Conservation (phyloP, 2,888 invertebrate species). For the Scaptodrosophila latifasciaeformis region DNA sequence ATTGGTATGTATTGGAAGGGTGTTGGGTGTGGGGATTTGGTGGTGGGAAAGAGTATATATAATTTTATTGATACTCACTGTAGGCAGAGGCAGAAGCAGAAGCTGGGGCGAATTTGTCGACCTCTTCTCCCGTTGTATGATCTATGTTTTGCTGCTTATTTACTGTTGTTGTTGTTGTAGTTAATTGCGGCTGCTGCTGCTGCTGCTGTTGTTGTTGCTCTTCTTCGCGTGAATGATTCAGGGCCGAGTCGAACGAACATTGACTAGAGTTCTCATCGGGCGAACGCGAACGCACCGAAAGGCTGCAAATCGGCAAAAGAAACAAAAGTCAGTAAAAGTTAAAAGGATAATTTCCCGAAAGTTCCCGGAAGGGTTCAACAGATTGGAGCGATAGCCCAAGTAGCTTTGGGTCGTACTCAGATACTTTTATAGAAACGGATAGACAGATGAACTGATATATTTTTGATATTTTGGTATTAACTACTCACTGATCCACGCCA, state of each 20-base stretch:
- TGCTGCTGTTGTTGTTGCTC: slow-evolving; percentile 77
- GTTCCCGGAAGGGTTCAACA: too few species aligned
- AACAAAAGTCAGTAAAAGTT: too few species aligned
- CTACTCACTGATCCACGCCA: slow-evolving; percentile 79
- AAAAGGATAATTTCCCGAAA: too few species aligned
- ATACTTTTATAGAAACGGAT: too few species aligned
- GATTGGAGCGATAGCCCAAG: too few species aligned
- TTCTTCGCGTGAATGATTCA: slow-evolving; percentile 91
- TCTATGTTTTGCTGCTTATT: slow-evolving; percentile 34
- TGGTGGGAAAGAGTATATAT: slow-evolving; percentile 4
- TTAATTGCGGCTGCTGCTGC: slow-evolving; percentile 18
- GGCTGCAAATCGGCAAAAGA: slow-evolving; percentile 57
- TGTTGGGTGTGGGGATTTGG: too few species aligned
- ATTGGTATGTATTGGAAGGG: too few species aligned
- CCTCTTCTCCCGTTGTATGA: slow-evolving; percentile 65
- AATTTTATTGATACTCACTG: slow-evolving; percentile 62
- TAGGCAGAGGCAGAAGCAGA: too few species aligned
- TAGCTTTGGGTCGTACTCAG: too few species aligned
- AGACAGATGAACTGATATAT: too few species aligned
- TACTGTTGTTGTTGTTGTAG: slow-evolving; percentile 25
- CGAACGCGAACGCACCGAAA: slow-evolving; percentile 85
- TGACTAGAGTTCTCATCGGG: slow-evolving; percentile 83
- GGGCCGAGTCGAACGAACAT: slow-evolving; percentile 89
- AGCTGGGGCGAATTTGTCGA: slow-evolving; percentile 64
- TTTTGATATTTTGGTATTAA: too few species aligned